phyloP scores from a whole-genome alignment of 2,797 vertebrate genomes.

The Monodelphis domestica region DNA sequence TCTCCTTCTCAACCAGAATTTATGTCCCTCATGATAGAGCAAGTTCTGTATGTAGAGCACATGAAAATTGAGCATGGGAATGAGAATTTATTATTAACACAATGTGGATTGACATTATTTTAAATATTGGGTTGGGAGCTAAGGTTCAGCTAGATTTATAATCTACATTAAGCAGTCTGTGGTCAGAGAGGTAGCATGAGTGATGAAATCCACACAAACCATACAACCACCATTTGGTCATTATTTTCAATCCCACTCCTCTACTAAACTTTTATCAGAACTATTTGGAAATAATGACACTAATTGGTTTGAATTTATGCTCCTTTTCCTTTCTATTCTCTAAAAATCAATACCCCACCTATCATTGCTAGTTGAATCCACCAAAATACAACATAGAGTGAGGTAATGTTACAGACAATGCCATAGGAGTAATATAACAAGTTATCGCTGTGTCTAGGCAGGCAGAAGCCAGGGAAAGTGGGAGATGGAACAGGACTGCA shows the following conservation, averaged over 20 bases:
- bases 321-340: constrained; percentile 13
- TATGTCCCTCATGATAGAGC: constrained; percentile 35
- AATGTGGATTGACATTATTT: not conserved
- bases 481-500: not conserved
- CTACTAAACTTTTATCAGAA: constrained; percentile 5
- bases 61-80: constrained; percentile 41
- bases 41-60: constrained; percentile 15
- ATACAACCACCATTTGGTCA: not conserved
- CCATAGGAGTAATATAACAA: no score
- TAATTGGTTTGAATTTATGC: constrained; percentile 6
- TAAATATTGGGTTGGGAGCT: not conserved
- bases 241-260: not conserved
- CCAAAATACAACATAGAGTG: not conserved
- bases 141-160: constrained; percentile 39
- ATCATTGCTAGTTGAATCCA: not conserved
- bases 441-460: not conserved
- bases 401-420: not conserved
- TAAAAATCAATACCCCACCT: not conserved
- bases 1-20: not conserved
- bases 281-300: not conserved
- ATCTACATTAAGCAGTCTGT: constrained; percentile 14
- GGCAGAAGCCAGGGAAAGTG: not conserved
- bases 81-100: constrained; percentile 57
- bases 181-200: not conserved
- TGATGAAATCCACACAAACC: not conserved